These are phyloP conservation scores for Syngnathus typhle DNA, from an alignment of 2,113 vertebrate species.

Conservation along the genomic window DNA sequence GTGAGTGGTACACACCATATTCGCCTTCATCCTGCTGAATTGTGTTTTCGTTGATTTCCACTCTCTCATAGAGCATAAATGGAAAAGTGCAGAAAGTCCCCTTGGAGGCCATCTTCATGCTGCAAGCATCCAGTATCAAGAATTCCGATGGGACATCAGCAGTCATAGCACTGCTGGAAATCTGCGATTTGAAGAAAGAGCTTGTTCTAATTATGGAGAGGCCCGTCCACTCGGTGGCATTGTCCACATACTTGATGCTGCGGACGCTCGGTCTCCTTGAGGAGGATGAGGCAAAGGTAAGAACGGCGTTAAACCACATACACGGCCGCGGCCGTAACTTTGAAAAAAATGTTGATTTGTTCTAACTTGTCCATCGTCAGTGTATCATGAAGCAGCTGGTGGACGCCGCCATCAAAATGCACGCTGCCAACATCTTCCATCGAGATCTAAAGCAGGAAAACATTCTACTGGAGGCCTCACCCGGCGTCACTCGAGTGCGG, in stretches of 20 bases:
- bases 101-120: background rate
- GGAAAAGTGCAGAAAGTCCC: background rate
- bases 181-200: background rate
- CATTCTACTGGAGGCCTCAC: background rate
- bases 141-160: background rate
- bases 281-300: too few relatives aligned
- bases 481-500: background rate
- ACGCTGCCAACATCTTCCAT: background rate
- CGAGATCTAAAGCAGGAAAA: slow-evolving; percentile 10
- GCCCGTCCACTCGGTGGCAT: background rate
- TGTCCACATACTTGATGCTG: too few relatives aligned
- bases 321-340: too few relatives aligned
- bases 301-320: too few relatives aligned
- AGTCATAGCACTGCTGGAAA: background rate
- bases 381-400: slow-evolving; percentile 9
- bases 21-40: background rate
- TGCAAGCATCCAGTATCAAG: background rate
- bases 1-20: background rate
- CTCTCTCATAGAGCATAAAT: background rate
- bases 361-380: background rate
- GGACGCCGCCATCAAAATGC: slow-evolving; percentile 1
- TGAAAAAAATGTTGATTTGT: too few relatives aligned
- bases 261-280: too few relatives aligned
- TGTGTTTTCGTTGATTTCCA: background rate
- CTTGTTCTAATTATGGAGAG: background rate